Conservation (phyloP, 2,797 vertebrate species). For the Cynodonichthys magdalenae region DNA sequence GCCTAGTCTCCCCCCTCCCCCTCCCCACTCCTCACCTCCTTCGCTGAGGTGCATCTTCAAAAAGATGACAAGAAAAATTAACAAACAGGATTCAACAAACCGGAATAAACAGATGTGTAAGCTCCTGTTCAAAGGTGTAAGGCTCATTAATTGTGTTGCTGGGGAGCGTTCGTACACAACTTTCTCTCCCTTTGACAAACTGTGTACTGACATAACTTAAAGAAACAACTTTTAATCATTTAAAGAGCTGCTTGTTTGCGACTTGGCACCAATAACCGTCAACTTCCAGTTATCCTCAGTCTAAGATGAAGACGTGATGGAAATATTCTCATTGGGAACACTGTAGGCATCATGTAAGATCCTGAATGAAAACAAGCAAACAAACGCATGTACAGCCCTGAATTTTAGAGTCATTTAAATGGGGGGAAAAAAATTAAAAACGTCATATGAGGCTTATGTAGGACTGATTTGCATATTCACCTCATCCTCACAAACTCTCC, state of each 20-base stretch:
- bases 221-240: conserved; percentile 47
- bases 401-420: conserved; percentile 56
- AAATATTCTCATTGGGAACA: conserved; percentile 38
- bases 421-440: conserved; percentile 42
- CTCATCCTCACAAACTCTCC: conserved; percentile 31
- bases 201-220: conserved; percentile 35
- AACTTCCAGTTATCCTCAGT: conserved; percentile 13
- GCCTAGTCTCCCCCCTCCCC: conserved; percentile 31
- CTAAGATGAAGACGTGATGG: conserved; percentile 48
- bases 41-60: conserved; percentile 53
- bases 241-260: conserved; percentile 30
- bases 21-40: not conserved
- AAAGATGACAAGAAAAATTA: conserved; percentile 58
- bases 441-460: conserved; percentile 36
- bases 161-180: conserved; percentile 47
- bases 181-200: conserved; percentile 43
- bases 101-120: conserved; percentile 58
- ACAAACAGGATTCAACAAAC: conserved; percentile 61
- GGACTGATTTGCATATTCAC: conserved; percentile 55
- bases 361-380: conserved; percentile 42
- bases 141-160: conserved; percentile 62
- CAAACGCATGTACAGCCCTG: conserved; percentile 45
- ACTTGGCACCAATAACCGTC: not conserved
- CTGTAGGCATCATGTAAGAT: conserved; percentile 26
- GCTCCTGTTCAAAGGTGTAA: conserved; percentile 53